A percentile compares a stretch with the other conserved stretches of the same genome.
Evolutionary conservation across 1,140 invertebrate genomes (phyloP).

Genomic region (Caenorhabditis briggsae): DNA sequence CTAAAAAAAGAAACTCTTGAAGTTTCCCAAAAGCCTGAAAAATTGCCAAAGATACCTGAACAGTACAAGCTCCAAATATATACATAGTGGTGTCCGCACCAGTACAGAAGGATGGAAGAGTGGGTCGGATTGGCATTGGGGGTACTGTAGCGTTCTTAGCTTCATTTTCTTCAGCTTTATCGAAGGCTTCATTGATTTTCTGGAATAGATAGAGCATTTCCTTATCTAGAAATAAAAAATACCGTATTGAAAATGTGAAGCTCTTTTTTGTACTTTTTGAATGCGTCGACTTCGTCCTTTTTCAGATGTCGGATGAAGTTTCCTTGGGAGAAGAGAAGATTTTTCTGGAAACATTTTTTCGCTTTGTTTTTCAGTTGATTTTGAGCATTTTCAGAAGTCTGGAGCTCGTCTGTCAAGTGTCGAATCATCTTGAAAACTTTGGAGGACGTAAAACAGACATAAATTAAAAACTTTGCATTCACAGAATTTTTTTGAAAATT

Average conservation of each 20-base stretch:
- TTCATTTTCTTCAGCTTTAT: slow-evolving; percentile 66
- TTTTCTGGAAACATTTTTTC: slow-evolving; percentile 67
- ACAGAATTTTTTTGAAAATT: too few relatives aligned
- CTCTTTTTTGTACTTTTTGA: slow-evolving; percentile 67
- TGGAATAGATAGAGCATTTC: too few relatives aligned
- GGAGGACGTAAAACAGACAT: too few relatives aligned
- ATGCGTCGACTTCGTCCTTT: slow-evolving; percentile 63
- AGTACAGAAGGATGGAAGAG: slow-evolving; percentile 66
- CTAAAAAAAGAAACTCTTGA: slow-evolving; percentile 38
- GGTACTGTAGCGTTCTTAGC: slow-evolving; percentile 65
- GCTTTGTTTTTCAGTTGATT: too few relatives aligned
- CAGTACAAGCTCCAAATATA: slow-evolving; percentile 66
- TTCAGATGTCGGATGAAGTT: slow-evolving; percentile 67
- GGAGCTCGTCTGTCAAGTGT: too few relatives aligned
- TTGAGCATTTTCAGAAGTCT: too few relatives aligned
- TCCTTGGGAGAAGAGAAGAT: slow-evolving; percentile 66
- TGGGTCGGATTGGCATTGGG: slow-evolving; percentile 65
- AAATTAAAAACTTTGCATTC: too few relatives aligned
- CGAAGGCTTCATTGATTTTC: slow-evolving; percentile 69
- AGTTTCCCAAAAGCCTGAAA: background rate
- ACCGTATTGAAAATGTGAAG: slow-evolving; percentile 66
- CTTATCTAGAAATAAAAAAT: too few relatives aligned
- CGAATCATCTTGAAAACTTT: too few relatives aligned
- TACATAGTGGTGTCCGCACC: slow-evolving; percentile 66
- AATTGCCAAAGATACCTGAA: slow-evolving; percentile 55